Base-by-base conservation (phyloP, 1,140 invertebrate genomes). In the Rhynchophorus ferrugineus region DNA sequence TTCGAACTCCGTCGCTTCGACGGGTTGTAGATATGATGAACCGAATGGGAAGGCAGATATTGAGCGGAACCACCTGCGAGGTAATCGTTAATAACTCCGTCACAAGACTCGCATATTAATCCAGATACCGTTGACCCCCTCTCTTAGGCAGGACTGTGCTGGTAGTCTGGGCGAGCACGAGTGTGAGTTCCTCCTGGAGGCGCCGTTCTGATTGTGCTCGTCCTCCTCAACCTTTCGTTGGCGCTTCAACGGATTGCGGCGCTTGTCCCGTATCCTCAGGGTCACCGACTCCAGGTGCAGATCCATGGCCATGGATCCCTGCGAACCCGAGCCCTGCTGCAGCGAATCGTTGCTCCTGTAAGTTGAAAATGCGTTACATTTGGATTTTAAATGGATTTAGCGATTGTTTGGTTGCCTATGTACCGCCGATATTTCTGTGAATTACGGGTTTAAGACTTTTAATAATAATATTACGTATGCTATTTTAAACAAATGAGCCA, bases 161-260 rank as follows among this genome's bases (percentile, higher is more conserved):
- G 58, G 46, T 19, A 54, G 14, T 36, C 61, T 60, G 34, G 47
- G 53, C 13, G 56, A 55, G 13, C 45, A 48, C 1, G 53, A 55
- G 7, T 65, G 61, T n/a, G 63, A 63, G 46, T 55, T 65, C 20
- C 60, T 60, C 35, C 63, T 47, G 7, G 54, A 59, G 11, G 24
- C 35, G 7, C 24, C 37, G 14, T 56, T 49, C 3, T 56, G 38
- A 3, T 19, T 43, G 7, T 60, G 52, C 36, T 78, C 78, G 49
- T 84, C 81, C 50, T 82, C 79, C 5, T 81, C 78, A 13, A 90
- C 79, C 45, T 82, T 82, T 43, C 80, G 78, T 62, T 90, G 87
- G 11, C 87, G 69, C 3, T 80, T 71, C n/a, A 89, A 71, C 24
- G 85, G 80, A 63, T 87, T 86, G 13, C 85, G 71, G 19, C 81